Evolutionary conservation across 2,888 invertebrate genomes (phyloP).

Genomic region (Lamproptera curius): DNA sequence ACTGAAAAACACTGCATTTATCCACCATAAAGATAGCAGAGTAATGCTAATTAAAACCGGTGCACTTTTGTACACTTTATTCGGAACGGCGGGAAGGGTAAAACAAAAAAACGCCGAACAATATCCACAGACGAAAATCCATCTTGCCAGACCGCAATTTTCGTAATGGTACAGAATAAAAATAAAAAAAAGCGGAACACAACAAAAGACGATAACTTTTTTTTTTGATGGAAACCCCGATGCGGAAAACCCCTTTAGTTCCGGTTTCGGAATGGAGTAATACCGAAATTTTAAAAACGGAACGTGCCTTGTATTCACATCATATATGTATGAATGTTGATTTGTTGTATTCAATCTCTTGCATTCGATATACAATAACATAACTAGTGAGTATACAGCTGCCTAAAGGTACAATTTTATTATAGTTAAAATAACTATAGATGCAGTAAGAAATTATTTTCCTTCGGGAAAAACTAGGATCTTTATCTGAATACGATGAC

Average conservation of each 20-base stretch:
- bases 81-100: neutral
- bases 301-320: no score
- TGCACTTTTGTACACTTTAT: slow-evolving; percentile 8
- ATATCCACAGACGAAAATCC: slow-evolving; percentile 1
- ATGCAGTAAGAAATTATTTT: no score
- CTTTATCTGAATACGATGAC: no score
- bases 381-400: no score
- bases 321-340: no score
- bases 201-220: slow-evolving; percentile 15
- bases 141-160: slow-evolving; percentile 11
- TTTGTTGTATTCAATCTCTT: no score
- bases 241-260: neutral
- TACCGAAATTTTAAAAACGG: no score
- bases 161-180: slow-evolving; percentile 11
- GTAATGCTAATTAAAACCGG: slow-evolving; percentile 8
- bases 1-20: no score
- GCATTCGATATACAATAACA: no score
- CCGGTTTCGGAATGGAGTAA: neutral
- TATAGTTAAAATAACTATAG: no score
- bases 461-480: no score
- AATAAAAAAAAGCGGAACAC: slow-evolving; percentile 2
- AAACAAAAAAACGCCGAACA: slow-evolving; percentile 2
- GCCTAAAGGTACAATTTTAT: no score
- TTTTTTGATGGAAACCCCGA: slow-evolving; percentile 2
- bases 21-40: neutral